phyloP scores from a whole-genome alignment of 2,888 invertebrate species.

The Volucella zonaria region DNA sequence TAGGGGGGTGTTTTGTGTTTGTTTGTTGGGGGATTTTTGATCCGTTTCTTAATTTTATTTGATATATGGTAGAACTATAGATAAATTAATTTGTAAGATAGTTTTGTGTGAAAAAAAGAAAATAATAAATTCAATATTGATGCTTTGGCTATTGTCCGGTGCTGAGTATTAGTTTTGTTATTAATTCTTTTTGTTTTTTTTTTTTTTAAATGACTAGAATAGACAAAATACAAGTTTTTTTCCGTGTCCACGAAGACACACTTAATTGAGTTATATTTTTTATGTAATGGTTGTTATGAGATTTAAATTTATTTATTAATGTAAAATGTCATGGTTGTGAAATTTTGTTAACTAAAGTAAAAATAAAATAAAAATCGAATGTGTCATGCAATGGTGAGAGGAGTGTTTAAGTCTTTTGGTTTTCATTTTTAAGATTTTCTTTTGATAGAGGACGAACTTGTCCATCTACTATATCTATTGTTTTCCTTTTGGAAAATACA shows the following conservation, averaged over 20 bases:
- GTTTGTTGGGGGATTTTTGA: constrained; percentile 67
- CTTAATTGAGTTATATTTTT: constrained; percentile 43
- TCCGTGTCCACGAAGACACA: constrained; percentile 6
- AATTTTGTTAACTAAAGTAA: background rate
- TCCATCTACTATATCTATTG: no score
- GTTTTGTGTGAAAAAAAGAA: constrained; percentile 35
- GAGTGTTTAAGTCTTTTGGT: constrained; percentile 24
- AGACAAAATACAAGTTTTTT: constrained; percentile 70
- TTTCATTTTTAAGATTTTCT: constrained; percentile 14
- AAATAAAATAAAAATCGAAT: constrained; percentile 40
- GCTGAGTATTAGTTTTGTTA: constrained; percentile 66
- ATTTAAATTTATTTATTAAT: constrained; percentile 5
- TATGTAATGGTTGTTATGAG: constrained; percentile 38
- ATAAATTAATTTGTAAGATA: constrained; percentile 22
- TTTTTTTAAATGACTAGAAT: constrained; percentile 68
- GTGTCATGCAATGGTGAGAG: constrained; percentile 60
- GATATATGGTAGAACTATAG: constrained; percentile 49
- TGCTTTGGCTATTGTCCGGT: constrained; percentile 71
- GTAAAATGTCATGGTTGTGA: constrained; percentile 59
- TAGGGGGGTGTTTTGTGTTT: constrained; percentile 15
- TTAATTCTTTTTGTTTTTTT: constrained; percentile 47
- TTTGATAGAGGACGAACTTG: background rate
- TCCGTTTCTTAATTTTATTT: constrained; percentile 70
- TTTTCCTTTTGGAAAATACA: no score
- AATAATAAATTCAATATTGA: constrained; percentile 56